Percentiles rank a stretch among this genome's conserved stretches.
These are phyloP conservation scores for Neoscelio sp. DNA, from an alignment of 2,888 invertebrate species.

Conservation along the genomic window DNA sequence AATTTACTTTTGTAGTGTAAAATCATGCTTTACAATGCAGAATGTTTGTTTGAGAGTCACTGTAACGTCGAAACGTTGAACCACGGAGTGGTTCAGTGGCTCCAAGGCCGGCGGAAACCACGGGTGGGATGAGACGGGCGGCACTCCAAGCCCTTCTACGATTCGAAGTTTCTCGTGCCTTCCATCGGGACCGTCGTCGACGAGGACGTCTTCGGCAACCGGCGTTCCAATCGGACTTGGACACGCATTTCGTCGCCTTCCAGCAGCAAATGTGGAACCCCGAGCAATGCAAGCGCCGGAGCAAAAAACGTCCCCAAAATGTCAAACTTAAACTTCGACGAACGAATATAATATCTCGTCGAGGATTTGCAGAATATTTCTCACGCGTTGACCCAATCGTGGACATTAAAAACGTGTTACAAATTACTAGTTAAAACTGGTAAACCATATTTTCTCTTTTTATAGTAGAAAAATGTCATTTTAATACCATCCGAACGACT, in stretches of 20 bases:
- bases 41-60: constrained; percentile 78
- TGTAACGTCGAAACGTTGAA: constrained; percentile 83
- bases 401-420: constrained; percentile 33
- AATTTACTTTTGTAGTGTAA: constrained; percentile 15
- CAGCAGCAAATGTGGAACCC: too few relatives aligned
- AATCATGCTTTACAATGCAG: constrained; percentile 28
- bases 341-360: too few relatives aligned
- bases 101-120: constrained; percentile 83
- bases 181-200: constrained; percentile 62
- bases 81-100: constrained; percentile 83
- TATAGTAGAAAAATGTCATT: too few relatives aligned
- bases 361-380: constrained; percentile 56
- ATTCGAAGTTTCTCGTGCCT: constrained; percentile 69
- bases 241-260: too few relatives aligned
- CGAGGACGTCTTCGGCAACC: constrained; percentile 27
- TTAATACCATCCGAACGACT: too few relatives aligned
- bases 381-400: constrained; percentile 59
- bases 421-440: too few relatives aligned
- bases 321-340: too few relatives aligned
- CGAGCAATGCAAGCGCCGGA: constrained; percentile 44
- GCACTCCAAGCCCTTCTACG: constrained; percentile 66
- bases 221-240: too few relatives aligned
- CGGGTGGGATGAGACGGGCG: constrained; percentile 79
- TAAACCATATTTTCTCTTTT: too few relatives aligned
- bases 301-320: constrained; percentile 23